A percentile compares a stretch with the other conserved stretches of the same genome.
Conservation (phyloP, 2,888 invertebrate species). For the Thecocarcelia acutangulata region DNA sequence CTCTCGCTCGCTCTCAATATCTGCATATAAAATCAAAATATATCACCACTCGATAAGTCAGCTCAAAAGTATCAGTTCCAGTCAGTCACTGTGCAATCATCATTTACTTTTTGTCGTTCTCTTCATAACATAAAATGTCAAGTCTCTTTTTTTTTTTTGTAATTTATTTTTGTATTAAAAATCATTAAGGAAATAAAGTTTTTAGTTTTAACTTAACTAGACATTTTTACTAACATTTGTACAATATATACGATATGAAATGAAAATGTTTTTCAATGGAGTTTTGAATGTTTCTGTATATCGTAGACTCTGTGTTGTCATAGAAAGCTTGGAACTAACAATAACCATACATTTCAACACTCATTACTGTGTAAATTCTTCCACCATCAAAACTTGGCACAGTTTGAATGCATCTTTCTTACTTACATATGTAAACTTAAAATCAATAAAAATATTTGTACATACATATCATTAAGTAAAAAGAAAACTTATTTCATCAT, state of each 20-base stretch:
- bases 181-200: conserved; percentile 13
- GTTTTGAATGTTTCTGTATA: conserved; percentile 18
- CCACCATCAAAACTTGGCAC: neutral
- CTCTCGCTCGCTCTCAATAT: conserved; percentile 67
- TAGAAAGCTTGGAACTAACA: conserved; percentile 21
- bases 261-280: neutral
- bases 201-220: conserved; percentile 3
- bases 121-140: neutral
- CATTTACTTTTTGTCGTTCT: conserved; percentile 21
- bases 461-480: conserved; percentile 12
- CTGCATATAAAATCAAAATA: conserved; percentile 57
- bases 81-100: conserved; percentile 53
- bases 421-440: conserved; percentile 2
- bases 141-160: neutral
- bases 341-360: conserved; percentile 32
- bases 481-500: conserved; percentile 14
- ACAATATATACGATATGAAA: neutral
- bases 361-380: conserved; percentile 50
- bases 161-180: conserved; percentile 25
- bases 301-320: conserved; percentile 44
- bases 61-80: conserved; percentile 49
- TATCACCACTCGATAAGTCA: conserved; percentile 51
- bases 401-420: conserved; percentile 38
- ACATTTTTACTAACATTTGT: conserved; percentile 11
- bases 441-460: conserved; percentile 18